Conservation (phyloP, 37 sponge, comb jelly and placozoan species). For the Chondrilla cf. caribensis region DNA sequence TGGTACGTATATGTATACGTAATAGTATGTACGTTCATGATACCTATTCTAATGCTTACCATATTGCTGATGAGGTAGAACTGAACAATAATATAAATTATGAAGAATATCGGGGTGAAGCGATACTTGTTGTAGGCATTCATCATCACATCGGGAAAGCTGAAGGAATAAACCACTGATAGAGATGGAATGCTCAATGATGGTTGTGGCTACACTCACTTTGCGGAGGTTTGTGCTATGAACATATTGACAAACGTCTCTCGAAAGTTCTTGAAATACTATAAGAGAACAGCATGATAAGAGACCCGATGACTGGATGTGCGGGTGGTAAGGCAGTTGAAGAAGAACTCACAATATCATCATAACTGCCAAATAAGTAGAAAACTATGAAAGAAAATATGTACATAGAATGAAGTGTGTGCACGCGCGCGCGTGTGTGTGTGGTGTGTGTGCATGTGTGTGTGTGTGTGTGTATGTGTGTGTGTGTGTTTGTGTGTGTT, state of each 20-base stretch:
- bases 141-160: slow-evolving; percentile 87
- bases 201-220: slow-evolving; percentile 72
- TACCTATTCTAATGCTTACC: slow-evolving; percentile 30
- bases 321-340: no score
- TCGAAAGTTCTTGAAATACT: slow-evolving; percentile 59
- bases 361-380: slow-evolving; percentile 34
- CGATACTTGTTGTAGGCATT: slow-evolving; percentile 45
- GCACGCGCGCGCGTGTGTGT: no score
- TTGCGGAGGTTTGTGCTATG: slow-evolving; percentile 73
- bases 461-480: no score
- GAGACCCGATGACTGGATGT: neutral
- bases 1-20: neutral
- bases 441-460: no score
- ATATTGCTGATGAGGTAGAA: slow-evolving; percentile 69
- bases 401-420: no score
- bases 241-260: slow-evolving; percentile 72
- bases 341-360: slow-evolving; percentile 36
- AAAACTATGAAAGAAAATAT: slow-evolving; percentile 31
- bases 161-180: neutral
- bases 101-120: slow-evolving; percentile 70
- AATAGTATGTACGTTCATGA: neutral
- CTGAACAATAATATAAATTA: slow-evolving; percentile 58
- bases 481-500: no score
- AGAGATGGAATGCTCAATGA: no score
- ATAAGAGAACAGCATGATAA: neutral